Percentiles rank a stretch among this genome's conserved stretches.
Evolutionary conservation across 2,888 invertebrate species (phyloP).

Genomic region (Cataglyphis livida): DNA sequence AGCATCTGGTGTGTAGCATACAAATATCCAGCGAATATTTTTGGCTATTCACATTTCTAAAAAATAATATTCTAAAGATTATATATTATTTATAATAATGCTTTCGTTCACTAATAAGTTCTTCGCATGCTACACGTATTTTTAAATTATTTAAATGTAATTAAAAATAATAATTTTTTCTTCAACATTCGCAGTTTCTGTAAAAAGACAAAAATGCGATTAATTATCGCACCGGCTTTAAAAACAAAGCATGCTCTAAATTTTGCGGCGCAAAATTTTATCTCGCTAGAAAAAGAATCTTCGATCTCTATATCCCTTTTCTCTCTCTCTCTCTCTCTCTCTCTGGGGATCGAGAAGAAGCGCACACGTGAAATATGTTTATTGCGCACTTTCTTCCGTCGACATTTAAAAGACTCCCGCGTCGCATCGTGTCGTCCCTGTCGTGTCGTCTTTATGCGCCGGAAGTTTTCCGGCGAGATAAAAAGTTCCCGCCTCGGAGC

Average conservation of each 20-base stretch:
- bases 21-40: background rate
- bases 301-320: background rate
- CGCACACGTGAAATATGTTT: constrained; percentile 67
- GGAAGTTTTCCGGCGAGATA: constrained; percentile 63
- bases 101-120: constrained; percentile 5
- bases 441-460: constrained; percentile 62
- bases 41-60: background rate
- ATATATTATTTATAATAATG: background rate
- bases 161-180: constrained; percentile 15
- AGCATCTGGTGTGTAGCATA: background rate
- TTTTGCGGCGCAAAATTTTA: constrained; percentile 36
- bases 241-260: constrained; percentile 33
- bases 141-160: constrained; percentile 21
- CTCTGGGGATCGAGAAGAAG: constrained; percentile 17
- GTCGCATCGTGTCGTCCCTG: constrained; percentile 35
- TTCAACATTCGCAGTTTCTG: background rate
- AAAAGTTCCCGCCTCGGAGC: constrained; percentile 58
- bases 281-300: constrained; percentile 27
- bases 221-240: constrained; percentile 27
- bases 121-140: background rate
- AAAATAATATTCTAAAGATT: background rate
- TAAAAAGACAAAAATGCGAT: constrained; percentile 9
- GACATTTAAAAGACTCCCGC: constrained; percentile 60
- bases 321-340: background rate
- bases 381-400: constrained; percentile 59